Evolutionary conservation across 2,113 vertebrate species (phyloP), one percentile per base, ranked within the genome.

Genomic region (Mystacornis crossleyi): DNA sequence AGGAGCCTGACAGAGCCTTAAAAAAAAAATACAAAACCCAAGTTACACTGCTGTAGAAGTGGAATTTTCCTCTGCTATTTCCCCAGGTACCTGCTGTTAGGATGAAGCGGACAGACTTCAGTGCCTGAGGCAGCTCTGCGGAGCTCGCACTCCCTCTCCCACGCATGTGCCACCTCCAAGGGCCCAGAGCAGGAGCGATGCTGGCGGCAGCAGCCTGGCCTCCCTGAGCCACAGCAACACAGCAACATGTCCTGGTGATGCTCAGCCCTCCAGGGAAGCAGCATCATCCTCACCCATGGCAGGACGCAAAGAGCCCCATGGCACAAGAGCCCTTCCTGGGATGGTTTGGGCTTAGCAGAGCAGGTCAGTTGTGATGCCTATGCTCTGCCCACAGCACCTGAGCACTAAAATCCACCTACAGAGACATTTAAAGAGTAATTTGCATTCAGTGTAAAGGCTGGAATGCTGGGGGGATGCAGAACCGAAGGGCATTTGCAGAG

Each of bases 61-160:
- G 81, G 91, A 89, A 95, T 95, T 96, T 91, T 94, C 91, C 88
- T 92, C 42, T 71, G n/a, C 74, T 33, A 0, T 90, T 80, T 90
- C 93, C 91, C 82, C 33, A 88, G 77, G 70, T 55, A 65, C 29
- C 71, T 69, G 53, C 69, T 4, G 5, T 34, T 25, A 57, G 78
- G 71, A 81, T 74, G 67, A 85, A 89, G 85, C 4, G 0, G 93
- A 62, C 51, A 81, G 84, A 69, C 31, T 87, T 14, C 34, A 67
- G 7, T 0, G 50, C 96, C 96, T 3, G 6, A 92, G 92, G 95
- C 92, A 62, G 80, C 81, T 64, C 84, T 36, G 91, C 31, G 13
- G 75, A 95, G 81, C 79, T 86, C 10, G 0, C 0, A 3, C 43
- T 82, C 34, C 71, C 77, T 70, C 69, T 79, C 81, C 54, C 64